Evolutionary conservation across 2,113 vertebrate species (phyloP), one percentile per base, ranked within the genome.

Genomic region (Scatophagus argus): DNA sequence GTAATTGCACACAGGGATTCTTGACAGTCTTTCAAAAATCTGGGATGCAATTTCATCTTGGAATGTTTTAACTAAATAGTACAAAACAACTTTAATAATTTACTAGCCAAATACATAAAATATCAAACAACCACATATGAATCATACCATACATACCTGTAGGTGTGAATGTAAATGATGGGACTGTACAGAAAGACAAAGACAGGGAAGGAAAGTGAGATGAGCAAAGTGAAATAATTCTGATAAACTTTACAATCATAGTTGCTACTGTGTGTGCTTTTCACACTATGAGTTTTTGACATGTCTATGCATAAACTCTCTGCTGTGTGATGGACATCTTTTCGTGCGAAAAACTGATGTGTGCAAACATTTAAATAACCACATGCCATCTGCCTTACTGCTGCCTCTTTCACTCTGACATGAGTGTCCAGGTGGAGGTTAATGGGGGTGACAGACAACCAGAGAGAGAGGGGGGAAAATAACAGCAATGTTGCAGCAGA

Each of bases 161-260:
- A 84, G 97, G 97, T 91, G 97, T 98, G 90, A 99, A 99, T 93
- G 97, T 98, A 94, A 98, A 99, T 88, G 97, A 98, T 79, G 97
- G 97, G 91, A 99, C 97, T 99, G 96, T 90, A 94, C 90, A 92
- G 94, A 80, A 8, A 77, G 29, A 88, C 0, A 71, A 67, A 51
- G 8, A 58, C 38, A 17, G 9, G 10, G 3, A 32, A 36, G 5
- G 10, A 6, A 51, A 32, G 31, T 6, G 44, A 16, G 29, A 64
- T 32, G 23, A 77, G 23, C 3, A 74, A 36, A 70, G 1, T 59
- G 4, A 46, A 54, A 41, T 73, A 0, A 47, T 16, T 31, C 46
- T 2, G 51, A 41, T 8, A 9, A 9, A 21, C 41, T 41, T 38
- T 2, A 27, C 10, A 17, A 56, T 46, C 13, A 47, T 5, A 43